Conservation (phyloP, 2,113 vertebrate genomes). For the Camelus dromedarius region DNA sequence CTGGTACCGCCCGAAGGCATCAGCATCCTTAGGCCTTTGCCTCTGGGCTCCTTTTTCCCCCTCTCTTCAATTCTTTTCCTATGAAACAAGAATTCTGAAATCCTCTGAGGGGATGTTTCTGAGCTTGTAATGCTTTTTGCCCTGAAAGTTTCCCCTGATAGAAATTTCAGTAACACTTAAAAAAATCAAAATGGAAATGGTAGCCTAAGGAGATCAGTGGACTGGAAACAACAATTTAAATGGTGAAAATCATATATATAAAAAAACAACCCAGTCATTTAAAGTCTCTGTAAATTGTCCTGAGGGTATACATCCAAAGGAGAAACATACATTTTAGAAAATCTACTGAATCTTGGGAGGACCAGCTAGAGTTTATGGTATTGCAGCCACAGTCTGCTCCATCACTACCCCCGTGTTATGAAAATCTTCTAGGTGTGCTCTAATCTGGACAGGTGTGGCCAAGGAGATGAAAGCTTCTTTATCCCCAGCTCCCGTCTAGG, state of each 20-base stretch:
- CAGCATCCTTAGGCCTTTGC: constrained; percentile 41
- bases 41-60: background rate
- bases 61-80: background rate
- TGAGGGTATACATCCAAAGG: background rate
- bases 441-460: background rate
- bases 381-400: background rate
- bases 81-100: constrained; percentile 23
- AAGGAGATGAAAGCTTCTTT: background rate
- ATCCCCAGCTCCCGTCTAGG: background rate
- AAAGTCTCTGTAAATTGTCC: constrained; percentile 33
- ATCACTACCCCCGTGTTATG: background rate
- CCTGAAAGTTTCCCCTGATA: background rate
- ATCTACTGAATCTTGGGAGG: background rate
- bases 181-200: background rate
- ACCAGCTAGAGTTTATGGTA: background rate
- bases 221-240: background rate
- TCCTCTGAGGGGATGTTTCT: background rate
- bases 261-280: background rate
- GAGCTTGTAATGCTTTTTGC: background rate
- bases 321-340: constrained; percentile 8
- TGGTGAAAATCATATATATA: background rate
- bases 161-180: constrained; percentile 9
- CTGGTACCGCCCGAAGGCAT: background rate
- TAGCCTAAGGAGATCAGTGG: background rate
- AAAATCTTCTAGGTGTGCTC: background rate